These are phyloP conservation scores for Nothura maculosa DNA, from an alignment of 2,797 vertebrate species.

Conservation along the genomic window DNA sequence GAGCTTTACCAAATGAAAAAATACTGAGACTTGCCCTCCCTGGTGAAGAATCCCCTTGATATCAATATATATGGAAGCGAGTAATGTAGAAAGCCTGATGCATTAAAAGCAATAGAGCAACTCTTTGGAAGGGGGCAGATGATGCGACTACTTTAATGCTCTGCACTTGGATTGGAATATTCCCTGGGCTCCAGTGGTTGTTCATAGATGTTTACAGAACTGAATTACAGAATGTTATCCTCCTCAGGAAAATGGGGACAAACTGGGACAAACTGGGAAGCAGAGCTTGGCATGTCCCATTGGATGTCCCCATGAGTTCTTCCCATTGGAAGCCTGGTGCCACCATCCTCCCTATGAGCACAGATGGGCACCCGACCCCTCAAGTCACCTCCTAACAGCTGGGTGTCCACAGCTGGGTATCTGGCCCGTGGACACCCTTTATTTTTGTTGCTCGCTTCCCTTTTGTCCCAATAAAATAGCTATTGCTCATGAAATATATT, in stretches of 20 bases:
- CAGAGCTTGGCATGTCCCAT: neutral
- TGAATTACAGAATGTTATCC: neutral
- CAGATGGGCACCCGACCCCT: neutral
- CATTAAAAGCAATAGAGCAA: neutral
- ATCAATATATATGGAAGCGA: neutral
- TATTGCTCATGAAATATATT: neutral
- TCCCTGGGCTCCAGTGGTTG: neutral
- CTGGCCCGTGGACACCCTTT: accelerated
- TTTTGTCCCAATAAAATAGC: neutral
- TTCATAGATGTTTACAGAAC: too few species aligned
- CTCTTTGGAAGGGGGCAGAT: too few species aligned
- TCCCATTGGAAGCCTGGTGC: neutral
- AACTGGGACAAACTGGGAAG: neutral
- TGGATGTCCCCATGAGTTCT: too few species aligned
- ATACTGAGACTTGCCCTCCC: neutral
- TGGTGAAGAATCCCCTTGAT: neutral
- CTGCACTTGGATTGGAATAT: neutral
- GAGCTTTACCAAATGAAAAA: neutral
- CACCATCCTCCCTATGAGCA: accelerated
- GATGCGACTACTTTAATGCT: neutral
- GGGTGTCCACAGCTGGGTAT: neutral
- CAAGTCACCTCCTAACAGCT: neutral
- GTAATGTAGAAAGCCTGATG: neutral
- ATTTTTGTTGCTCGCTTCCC: neutral
- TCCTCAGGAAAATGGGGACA: neutral